Base-by-base conservation (phyloP, 30 jellyfish, hydroid and myxozoan genomes). In the Aurelia aurita region DNA sequence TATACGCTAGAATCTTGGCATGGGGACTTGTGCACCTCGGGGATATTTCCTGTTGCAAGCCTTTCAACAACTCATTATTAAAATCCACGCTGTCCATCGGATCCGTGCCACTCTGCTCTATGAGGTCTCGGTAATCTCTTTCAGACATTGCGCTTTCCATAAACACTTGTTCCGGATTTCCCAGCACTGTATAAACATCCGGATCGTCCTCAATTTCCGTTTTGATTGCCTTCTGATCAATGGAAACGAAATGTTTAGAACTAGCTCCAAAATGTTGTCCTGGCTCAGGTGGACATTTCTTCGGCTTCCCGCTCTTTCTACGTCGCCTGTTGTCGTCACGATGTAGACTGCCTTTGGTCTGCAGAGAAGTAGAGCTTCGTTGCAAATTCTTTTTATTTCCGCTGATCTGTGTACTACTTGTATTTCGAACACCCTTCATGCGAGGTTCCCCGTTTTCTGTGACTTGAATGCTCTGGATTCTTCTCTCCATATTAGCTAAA, bases 251-350 rank as follows among this genome's bases (percentile, higher is more conserved):
- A 14, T 55, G 9, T 55, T 19, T 55, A 27, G 29, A 19, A 55
- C 67, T n/a, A 55, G 67, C 27, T 55, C 12, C 67, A 22, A 19
- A n/a, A 55, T 55, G 67, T 22, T 55, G 67, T 22, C 29, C 11
- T n/a, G 8, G 67, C 32, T 55, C 67, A 22, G 67, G 1, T 15
- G 0, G 29, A 55, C 25, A 55, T 55, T 55, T 55, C 67, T 55
- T 72, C 19, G 85, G 85, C 6, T 27, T 20, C 54, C 31, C 5
- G 34, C 72, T 27, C 55, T 72, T 72, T 22, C 85, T 47, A n/a
- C 71, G 85, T 46, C 72, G 51, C 26, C 31, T 51, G 15, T 1
- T 27, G 5, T n/a, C 20, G 53, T 63, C 75, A 6, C 69, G 16
- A 22, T 55, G 28, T 2, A 19, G 25, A 22, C 31, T 55, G 25